phyloP scores from a whole-genome alignment of 2,888 invertebrate species.

The Xestia rhomboidea region DNA sequence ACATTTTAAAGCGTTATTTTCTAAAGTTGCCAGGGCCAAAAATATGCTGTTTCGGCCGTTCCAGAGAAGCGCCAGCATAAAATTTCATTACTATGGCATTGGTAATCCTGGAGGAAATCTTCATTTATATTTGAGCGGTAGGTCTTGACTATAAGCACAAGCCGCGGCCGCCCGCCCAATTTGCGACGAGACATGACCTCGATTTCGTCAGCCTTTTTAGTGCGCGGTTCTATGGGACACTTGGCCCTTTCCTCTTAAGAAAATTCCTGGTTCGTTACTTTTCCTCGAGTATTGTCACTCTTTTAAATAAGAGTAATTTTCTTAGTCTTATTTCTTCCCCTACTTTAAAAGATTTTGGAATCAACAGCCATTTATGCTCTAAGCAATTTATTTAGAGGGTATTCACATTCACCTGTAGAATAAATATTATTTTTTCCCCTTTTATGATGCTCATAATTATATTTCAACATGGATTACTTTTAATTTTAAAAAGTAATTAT shows the following conservation, averaged over 20 bases:
- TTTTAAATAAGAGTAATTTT: slow-evolving; percentile 26
- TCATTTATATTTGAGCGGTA: slow-evolving; percentile 70
- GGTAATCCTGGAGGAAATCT: slow-evolving; percentile 69
- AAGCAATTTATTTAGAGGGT: not conserved
- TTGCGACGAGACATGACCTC: slow-evolving; percentile 71
- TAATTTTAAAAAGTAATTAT: not conserved
- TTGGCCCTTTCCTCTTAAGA: slow-evolving; percentile 56
- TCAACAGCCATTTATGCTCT: not conserved
- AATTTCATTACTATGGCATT: slow-evolving; percentile 67
- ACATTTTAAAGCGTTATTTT: slow-evolving; percentile 54
- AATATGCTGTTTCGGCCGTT: slow-evolving; percentile 54
- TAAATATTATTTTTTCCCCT: not conserved
- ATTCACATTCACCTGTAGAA: not conserved
- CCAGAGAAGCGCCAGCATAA: slow-evolving; percentile 63
- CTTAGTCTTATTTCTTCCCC: slow-evolving; percentile 1
- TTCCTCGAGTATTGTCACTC: slow-evolving; percentile 33
- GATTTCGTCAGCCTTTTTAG: slow-evolving; percentile 77
- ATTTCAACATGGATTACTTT: not conserved
- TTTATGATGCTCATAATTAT: not conserved
- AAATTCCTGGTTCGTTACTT: slow-evolving; percentile 55
- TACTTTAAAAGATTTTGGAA: not conserved
- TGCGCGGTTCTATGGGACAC: slow-evolving; percentile 57
- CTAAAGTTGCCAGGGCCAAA: slow-evolving; percentile 44
- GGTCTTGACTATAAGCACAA: slow-evolving; percentile 60
- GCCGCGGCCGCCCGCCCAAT: slow-evolving; percentile 73